Conservation (phyloP, 2,113 vertebrate genomes). For the Ancistrus triradiatus region DNA sequence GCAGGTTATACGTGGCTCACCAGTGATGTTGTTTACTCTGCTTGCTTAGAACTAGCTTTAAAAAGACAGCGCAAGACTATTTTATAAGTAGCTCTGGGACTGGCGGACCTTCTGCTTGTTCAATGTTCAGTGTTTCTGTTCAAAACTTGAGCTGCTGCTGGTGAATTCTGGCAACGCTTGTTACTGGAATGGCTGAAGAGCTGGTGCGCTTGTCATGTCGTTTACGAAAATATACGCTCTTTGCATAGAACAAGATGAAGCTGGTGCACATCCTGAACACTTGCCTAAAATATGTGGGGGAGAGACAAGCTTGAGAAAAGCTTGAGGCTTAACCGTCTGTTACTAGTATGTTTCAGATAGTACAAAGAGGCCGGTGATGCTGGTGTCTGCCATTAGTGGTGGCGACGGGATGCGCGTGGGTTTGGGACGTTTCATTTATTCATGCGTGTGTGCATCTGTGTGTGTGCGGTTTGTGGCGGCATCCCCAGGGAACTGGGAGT, state of each 20-base stretch:
- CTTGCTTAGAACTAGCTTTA: no score
- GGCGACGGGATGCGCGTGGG: slow-evolving; percentile 14
- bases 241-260: slow-evolving; percentile 45
- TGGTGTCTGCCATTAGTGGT: slow-evolving; percentile 47
- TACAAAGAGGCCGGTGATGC: slow-evolving; percentile 48
- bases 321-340: slow-evolving; percentile 47
- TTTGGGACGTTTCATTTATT: slow-evolving; percentile 43
- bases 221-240: slow-evolving; percentile 52
- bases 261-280: slow-evolving; percentile 59
- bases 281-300: slow-evolving; percentile 44
- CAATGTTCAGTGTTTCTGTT: slow-evolving; percentile 33
- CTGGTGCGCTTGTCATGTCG: slow-evolving; percentile 37
- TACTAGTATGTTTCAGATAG: slow-evolving; percentile 55
- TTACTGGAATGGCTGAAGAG: slow-evolving; percentile 40
- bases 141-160: not conserved
- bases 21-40: no score
- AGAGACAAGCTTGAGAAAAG: slow-evolving; percentile 50
- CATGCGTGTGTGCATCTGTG: slow-evolving; percentile 17
- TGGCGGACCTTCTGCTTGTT: no score
- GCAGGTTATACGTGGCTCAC: no score
- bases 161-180: slow-evolving; percentile 26
- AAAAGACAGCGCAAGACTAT: no score
- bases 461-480: slow-evolving; percentile 16
- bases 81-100: no score
- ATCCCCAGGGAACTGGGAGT: slow-evolving; percentile 27